Evolutionary conservation across 1,140 invertebrate genomes (phyloP).

Genomic region (Scaptomyza graminum): DNA sequence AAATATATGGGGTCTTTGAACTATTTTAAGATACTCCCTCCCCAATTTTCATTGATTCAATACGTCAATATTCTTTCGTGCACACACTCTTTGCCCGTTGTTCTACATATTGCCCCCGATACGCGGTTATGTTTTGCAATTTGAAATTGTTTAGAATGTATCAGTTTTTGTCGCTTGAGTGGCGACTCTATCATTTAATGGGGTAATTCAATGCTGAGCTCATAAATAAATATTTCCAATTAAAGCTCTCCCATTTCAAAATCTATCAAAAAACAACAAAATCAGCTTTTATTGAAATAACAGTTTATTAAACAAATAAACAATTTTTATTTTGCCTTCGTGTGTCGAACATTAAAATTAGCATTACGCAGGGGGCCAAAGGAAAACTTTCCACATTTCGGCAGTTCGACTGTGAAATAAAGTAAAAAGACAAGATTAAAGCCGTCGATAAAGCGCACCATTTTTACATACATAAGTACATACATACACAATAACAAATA

Average conservation of each 20-base stretch:
- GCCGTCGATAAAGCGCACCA: slow-evolving; percentile 15
- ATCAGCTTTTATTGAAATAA: slow-evolving; percentile 45
- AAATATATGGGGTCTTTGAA: no score
- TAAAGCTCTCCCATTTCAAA: not conserved
- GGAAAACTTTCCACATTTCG: slow-evolving; percentile 17
- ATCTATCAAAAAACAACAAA: slow-evolving; percentile 28
- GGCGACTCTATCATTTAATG: slow-evolving; percentile 19
- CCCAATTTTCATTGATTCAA: no score
- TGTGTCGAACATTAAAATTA: slow-evolving; percentile 37
- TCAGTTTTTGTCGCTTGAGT: slow-evolving; percentile 1
- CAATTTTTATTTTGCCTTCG: slow-evolving; percentile 1
- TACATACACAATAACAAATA: not conserved
- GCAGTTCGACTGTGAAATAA: slow-evolving; percentile 28
- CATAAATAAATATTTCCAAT: not conserved
- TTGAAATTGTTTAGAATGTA: no score
- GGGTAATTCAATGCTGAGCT: slow-evolving; percentile 25
- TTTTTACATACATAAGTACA: slow-evolving; percentile 23
- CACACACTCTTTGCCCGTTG: no score
- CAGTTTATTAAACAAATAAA: slow-evolving; percentile 44
- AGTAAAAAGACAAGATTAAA: slow-evolving; percentile 39
- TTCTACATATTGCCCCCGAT: no score
- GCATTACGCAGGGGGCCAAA: not conserved
- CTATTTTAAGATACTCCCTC: no score
- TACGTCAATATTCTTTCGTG: no score
- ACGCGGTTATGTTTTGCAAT: no score